Percentiles rank a stretch among this genome's conserved stretches.
Evolutionary conservation across 2,113 vertebrate genomes (phyloP).

Genomic region (Pardalotus punctatus): DNA sequence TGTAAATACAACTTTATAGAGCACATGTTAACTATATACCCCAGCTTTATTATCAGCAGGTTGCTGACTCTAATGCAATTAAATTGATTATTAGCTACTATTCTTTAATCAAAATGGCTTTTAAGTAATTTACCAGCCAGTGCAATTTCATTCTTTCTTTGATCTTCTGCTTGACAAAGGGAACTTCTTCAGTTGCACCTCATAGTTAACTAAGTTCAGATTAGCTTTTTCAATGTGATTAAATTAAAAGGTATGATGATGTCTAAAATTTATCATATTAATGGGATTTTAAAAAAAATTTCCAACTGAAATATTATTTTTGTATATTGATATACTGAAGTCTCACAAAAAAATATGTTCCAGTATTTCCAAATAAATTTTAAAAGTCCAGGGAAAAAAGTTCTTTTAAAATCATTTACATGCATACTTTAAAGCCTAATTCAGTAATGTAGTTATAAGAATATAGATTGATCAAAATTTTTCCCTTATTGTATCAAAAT

Average conservation of each 20-base stretch:
- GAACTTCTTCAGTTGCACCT: background rate
- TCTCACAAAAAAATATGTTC: background rate
- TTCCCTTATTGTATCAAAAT: background rate
- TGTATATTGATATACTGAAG: background rate
- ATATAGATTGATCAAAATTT: background rate
- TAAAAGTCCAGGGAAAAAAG: background rate
- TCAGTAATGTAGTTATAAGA: background rate
- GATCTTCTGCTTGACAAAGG: constrained; percentile 10
- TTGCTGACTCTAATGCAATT: background rate
- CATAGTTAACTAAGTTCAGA: background rate
- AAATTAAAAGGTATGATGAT: constrained; percentile 8
- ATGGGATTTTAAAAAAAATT: background rate
- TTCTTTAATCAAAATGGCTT: constrained; percentile 16
- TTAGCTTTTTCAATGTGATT: background rate
- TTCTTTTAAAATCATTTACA: background rate
- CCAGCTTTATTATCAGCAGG: background rate
- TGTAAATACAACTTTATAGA: background rate
- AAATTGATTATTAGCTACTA: background rate
- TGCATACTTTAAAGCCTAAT: background rate
- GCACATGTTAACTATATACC: background rate
- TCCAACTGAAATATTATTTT: background rate
- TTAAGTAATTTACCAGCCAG: background rate
- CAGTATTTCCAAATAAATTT: background rate
- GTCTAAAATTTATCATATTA: background rate
- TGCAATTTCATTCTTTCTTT: background rate